These are phyloP conservation scores for Eucidaris tribuloides DNA, from an alignment of 35 echinoderm and acorn worm genomes.

Conservation along the genomic window DNA sequence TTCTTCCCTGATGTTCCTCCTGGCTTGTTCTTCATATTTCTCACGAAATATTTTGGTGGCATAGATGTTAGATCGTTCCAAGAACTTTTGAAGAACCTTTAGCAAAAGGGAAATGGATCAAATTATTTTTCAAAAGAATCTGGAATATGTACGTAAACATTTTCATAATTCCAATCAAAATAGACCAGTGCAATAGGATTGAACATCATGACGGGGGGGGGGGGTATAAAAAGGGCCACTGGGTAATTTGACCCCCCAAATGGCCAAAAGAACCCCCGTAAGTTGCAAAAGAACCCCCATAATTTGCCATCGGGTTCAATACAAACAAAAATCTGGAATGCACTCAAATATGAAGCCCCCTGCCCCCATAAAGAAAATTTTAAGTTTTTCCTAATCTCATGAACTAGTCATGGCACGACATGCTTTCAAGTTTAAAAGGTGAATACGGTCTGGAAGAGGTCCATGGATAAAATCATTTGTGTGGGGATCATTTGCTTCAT, in stretches of 20 bases:
- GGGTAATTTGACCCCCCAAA: neutral
- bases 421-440: too few relatives aligned
- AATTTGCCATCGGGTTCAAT: too few relatives aligned
- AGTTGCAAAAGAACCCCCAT: neutral
- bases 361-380: too few relatives aligned
- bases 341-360: too few relatives aligned
- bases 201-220: neutral
- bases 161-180: neutral
- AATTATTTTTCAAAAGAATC: neutral
- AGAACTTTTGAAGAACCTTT: conserved; percentile 58
- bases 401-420: too few relatives aligned
- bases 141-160: neutral
- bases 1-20: conserved; percentile 61
- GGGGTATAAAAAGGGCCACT: neutral
- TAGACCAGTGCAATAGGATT: neutral
- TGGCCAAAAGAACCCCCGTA: neutral
- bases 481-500: too few relatives aligned
- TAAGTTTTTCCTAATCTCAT: too few relatives aligned
- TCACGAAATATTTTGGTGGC: conserved; percentile 61
- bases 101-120: neutral
- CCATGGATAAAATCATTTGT: too few relatives aligned
- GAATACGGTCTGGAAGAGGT: too few relatives aligned
- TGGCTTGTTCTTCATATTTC: conserved; percentile 61
- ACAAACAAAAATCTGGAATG: too few relatives aligned
- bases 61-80: conserved; percentile 61